Base-by-base conservation (phyloP, 2,888 invertebrate genomes). In the Acrobasis suavella region DNA sequence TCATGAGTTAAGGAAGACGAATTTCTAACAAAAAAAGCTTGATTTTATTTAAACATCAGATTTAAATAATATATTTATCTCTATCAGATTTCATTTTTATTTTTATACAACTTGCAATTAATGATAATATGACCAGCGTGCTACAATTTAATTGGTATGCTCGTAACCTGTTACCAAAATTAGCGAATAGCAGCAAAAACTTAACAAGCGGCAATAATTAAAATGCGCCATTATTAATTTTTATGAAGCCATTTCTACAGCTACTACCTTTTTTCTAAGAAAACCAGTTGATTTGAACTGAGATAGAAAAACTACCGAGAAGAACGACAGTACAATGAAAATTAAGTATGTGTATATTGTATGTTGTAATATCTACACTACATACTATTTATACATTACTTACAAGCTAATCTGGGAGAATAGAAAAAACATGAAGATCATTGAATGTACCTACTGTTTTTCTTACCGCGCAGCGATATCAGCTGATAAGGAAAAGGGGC, bases 261-360 rank as follows among this genome's bases (percentile, higher is more conserved):
- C 42, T 46, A 22, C 58, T 46, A 17, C 22, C n/a, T 58, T 46
- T 58, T 22, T 46, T 58, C 22, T 9, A 12, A 14, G 12, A 42
- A 42, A 42, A 37, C 22, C 9, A 38, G n/a, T 15, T 16, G 39
- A 56, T 38, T 42, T n/a, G 39, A n/a, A 9, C 38, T 55, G 6
- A 60, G 38, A 54, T 46, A 10, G 17, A 15, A 22, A 60, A 54
- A 39, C 17, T 46, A 55, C 54, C 16, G 61, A 54, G 32, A 55
- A 54, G 32, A 61, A 61, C 54, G 16, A 55, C 49, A 42, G 32
- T 32, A 42, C 42, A n/a, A 42, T 32, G 39, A 52, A 52, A 49
- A n/a, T n/a, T n/a, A 9, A 39, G 3, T 22, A 22, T 2, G 22
- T 15, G n/a, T 37, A 58, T 14, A 58, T 14, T 10, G 22, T 51